Conservation (phyloP, 2,113 vertebrate species). For the Nettapus auritus region DNA sequence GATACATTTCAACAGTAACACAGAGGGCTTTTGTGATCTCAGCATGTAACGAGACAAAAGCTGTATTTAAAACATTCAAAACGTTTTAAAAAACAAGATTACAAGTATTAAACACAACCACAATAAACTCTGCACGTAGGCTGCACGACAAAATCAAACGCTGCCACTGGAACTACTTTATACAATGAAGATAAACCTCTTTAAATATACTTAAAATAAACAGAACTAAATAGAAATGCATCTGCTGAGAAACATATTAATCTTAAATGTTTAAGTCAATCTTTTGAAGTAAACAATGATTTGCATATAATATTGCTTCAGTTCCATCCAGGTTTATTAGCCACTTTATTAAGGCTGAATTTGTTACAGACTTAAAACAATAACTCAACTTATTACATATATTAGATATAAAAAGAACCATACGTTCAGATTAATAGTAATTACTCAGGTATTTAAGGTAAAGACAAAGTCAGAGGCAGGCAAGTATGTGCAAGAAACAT, state of each 20-base stretch:
- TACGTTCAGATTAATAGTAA: not conserved
- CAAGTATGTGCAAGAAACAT: not conserved
- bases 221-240: not conserved
- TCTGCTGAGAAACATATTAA: not conserved
- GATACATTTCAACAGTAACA: not conserved
- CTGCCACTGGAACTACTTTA: not conserved
- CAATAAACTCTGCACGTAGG: not conserved
- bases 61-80: not conserved
- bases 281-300: not conserved
- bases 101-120: not conserved
- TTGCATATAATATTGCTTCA: not conserved
- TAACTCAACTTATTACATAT: not conserved
- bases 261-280: not conserved
- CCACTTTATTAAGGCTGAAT: constrained; percentile 22
- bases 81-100: not conserved
- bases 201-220: not conserved
- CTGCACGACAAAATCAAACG: not conserved
- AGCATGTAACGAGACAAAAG: not conserved
- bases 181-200: not conserved
- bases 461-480: not conserved
- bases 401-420: not conserved
- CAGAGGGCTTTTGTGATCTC: not conserved
- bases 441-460: not conserved
- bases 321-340: not conserved
- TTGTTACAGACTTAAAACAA: not conserved